A percentile compares a stretch with the other conserved stretches of the same genome.
These are phyloP conservation scores for Scytalopus superciliaris DNA, from an alignment of 2,113 vertebrate species.

Conservation along the genomic window DNA sequence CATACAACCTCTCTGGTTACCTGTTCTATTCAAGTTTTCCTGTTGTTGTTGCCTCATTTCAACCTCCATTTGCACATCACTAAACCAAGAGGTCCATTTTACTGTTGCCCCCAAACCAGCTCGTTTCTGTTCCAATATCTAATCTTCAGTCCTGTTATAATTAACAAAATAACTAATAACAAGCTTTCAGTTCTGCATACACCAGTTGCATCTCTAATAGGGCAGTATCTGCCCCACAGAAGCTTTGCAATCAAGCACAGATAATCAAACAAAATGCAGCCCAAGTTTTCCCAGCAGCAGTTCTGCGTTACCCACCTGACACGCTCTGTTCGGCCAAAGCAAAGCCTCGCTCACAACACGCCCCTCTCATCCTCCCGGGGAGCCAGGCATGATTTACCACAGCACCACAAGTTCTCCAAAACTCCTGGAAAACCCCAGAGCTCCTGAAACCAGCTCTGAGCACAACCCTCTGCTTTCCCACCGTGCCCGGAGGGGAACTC, in stretches of 20 bases:
- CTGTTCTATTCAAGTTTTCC: not conserved
- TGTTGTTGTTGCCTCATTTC: not conserved
- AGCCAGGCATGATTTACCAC: not conserved
- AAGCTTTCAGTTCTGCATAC: not conserved
- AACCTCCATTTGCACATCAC: not conserved
- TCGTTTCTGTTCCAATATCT: not conserved
- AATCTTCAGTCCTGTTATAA: not conserved
- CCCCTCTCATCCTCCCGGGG: not conserved
- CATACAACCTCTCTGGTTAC: not conserved
- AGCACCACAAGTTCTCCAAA: not conserved
- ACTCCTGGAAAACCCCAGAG: accelerated
- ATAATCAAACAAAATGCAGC: not conserved
- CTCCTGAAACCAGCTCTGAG: not conserved
- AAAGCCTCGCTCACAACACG: not conserved
- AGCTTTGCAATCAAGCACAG: not conserved
- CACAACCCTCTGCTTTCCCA: not conserved
- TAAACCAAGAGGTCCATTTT: not conserved
- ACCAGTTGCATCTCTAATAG: not conserved
- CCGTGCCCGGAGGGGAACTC: not conserved
- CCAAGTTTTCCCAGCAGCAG: not conserved
- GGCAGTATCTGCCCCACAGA: not conserved
- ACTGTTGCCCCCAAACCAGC: not conserved
- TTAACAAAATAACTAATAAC: not conserved
- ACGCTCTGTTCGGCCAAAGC: not conserved
- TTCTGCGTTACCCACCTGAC: not conserved